Evolutionary conservation across 2,113 vertebrate genomes (phyloP), one percentile per base, ranked within the genome.

Genomic region (Neopipo cinnamomea): DNA sequence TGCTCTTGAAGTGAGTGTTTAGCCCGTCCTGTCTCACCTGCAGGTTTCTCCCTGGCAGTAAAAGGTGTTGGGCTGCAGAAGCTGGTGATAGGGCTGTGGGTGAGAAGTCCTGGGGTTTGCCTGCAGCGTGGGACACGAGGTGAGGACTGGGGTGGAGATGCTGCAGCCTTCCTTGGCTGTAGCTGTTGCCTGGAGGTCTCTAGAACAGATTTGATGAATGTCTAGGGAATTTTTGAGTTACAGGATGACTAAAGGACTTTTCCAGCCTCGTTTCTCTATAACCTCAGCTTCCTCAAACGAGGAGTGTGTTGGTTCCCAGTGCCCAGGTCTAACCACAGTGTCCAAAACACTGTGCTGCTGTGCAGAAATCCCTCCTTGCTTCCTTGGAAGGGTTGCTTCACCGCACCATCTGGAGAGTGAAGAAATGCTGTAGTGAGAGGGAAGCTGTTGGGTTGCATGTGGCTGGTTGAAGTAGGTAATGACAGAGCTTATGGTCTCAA

Each of bases 231-330:
- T 0, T 4, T 87, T 93, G 66, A 35, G 66, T 41, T 85, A 41
- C 31, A 72, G 62, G 58, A 24, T 92, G 89, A 88, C 47, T 85
- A 52, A 52, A 95, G 91, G 74, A 75, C 71, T 95, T 85, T 44
- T 42, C 70, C 56, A 87, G 73, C 59, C 70, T 91, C 35, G 1
- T 92, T 96, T 80, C 83, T 84, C 83, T 70, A 5, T 71, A 84
- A 92, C 95, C 86, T 1, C 94, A 94, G 75, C 88, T 96, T 96
- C 93, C 93, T 90, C 66, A 44, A 79, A 86, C 0, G 7, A 65
- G 77, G 70, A 96, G 80, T 5, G 21, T 90, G 81, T 87, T 4
- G 2, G 73, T 93, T 90, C 62, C 75, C 67, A 65, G 52, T 58
- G 50, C 73, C 56, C 53, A 68, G 65, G 37, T 70, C 85, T 94